Conservation (phyloP, 2,797 vertebrate species). For the Apogon talboti region DNA sequence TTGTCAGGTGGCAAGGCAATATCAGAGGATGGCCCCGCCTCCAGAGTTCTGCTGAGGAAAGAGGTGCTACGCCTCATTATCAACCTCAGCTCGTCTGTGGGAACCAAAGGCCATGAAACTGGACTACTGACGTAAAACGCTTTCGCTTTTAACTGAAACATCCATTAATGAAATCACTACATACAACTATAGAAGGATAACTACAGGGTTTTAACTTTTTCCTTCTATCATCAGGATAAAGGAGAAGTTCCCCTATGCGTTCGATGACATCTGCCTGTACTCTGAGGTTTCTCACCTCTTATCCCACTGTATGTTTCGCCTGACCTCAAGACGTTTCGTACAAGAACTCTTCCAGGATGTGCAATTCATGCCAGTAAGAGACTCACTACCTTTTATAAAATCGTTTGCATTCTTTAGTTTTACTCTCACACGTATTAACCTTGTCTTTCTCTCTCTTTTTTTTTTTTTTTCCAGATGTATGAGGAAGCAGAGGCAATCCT, state of each 20-base stretch:
- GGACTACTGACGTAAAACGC: slow-evolving; percentile 94
- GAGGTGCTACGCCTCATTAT: slow-evolving; percentile 96
- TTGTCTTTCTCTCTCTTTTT: not conserved
- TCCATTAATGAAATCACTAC: too few relatives aligned
- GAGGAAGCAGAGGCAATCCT: slow-evolving; percentile 97
- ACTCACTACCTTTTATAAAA: not conserved
- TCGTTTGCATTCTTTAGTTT: not conserved
- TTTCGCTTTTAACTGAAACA: not conserved
- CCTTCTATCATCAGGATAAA: slow-evolving; percentile 88
- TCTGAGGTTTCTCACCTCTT: slow-evolving; percentile 96
- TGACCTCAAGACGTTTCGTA: slow-evolving; percentile 95
- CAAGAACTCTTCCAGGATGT: slow-evolving; percentile 99
- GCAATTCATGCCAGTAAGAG: slow-evolving; percentile 93
- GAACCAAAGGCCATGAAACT: slow-evolving; percentile 98
- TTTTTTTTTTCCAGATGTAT: slow-evolving; percentile 87
- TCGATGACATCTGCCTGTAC: slow-evolving; percentile 98
- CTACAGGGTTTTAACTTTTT: not conserved
- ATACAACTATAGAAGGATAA: too few relatives aligned
- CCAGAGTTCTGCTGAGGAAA: slow-evolving; percentile 94
- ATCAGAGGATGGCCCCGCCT: slow-evolving; percentile 94
- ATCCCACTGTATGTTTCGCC: slow-evolving; percentile 95
- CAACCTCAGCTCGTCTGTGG: slow-evolving; percentile 98
- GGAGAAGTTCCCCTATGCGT: slow-evolving; percentile 97
- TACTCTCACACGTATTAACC: not conserved
- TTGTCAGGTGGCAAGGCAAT: slow-evolving; percentile 90